Percentiles rank a stretch among this genome's conserved stretches.
Conservation (phyloP, 1,140 invertebrate genomes). For the Frieseomelitta varia region DNA sequence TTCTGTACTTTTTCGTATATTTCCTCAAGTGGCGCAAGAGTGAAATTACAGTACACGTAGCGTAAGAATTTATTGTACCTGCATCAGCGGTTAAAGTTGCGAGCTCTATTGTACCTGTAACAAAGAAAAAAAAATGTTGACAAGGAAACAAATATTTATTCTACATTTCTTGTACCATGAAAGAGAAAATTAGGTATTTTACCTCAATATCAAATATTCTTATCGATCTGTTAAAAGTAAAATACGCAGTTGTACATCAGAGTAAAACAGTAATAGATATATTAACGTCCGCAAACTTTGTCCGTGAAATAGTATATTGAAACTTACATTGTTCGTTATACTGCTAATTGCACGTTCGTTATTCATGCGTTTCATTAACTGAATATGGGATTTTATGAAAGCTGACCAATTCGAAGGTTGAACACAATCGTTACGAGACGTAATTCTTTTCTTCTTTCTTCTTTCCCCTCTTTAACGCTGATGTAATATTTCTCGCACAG, state of each 20-base stretch:
- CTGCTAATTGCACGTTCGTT: neutral
- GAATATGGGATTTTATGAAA: neutral
- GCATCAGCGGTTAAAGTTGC: neutral
- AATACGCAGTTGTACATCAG: neutral
- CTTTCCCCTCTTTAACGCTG: neutral
- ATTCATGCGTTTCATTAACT: neutral
- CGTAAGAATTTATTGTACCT: neutral
- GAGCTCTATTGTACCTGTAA: neutral
- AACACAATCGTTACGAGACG: neutral
- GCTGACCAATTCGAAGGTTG: neutral
- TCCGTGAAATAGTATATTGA: neutral
- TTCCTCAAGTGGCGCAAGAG: neutral
- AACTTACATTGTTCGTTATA: neutral
- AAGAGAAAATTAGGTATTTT: neutral
- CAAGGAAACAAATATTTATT: neutral
- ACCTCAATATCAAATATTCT: constrained; percentile 1
- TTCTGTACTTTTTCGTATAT: neutral
- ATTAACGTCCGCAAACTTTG: neutral
- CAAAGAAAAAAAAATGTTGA: neutral
- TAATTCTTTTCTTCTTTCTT: too few relatives aligned
- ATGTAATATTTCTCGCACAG: neutral
- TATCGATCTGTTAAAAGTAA: neutral
- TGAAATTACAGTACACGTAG: neutral
- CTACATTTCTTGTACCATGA: neutral
- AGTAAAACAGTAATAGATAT: neutral